phyloP scores from a whole-genome alignment of 2,888 invertebrate species.

The Cremastinae sp. region DNA sequence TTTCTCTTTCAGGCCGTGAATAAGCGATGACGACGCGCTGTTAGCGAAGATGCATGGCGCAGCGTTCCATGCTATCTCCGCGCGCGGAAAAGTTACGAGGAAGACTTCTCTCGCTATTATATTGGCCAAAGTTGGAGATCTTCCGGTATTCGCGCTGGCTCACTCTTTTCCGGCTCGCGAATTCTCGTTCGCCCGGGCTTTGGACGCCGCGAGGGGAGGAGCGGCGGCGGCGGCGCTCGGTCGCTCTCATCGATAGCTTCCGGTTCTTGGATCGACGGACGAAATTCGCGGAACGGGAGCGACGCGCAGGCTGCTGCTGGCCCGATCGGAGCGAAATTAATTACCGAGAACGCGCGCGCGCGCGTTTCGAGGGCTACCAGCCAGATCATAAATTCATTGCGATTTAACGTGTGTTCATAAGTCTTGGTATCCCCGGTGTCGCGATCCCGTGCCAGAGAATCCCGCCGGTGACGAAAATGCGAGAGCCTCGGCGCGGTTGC shows the following conservation, averaged over 20 bases:
- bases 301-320: slow-evolving; percentile 32
- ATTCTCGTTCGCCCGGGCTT: slow-evolving; percentile 48
- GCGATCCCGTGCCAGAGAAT: not conserved
- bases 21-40: slow-evolving; percentile 38
- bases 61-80: not conserved
- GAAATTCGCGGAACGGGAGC: slow-evolving; percentile 34
- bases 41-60: slow-evolving; percentile 23
- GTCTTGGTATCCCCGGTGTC: slow-evolving; percentile 13
- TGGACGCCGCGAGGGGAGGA: too few relatives aligned
- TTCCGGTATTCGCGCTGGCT: not conserved
- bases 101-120: slow-evolving; percentile 55
- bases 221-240: too few relatives aligned
- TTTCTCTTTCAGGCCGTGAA: slow-evolving; percentile 13
- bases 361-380: slow-evolving; percentile 3
- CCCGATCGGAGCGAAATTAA: slow-evolving; percentile 55
- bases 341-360: slow-evolving; percentile 46
- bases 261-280: slow-evolving; percentile 22
- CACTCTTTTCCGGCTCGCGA: not conserved
- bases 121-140: slow-evolving; percentile 47
- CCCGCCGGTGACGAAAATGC: slow-evolving; percentile 15
- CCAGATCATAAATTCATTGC: slow-evolving; percentile 56
- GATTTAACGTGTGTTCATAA: slow-evolving; percentile 44
- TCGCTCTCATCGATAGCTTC: slow-evolving; percentile 61
- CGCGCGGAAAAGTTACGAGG: slow-evolving; percentile 67
- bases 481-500: too few relatives aligned